These are phyloP conservation scores for Naja naja DNA, from an alignment of 2,113 vertebrate species.

Conservation along the genomic window DNA sequence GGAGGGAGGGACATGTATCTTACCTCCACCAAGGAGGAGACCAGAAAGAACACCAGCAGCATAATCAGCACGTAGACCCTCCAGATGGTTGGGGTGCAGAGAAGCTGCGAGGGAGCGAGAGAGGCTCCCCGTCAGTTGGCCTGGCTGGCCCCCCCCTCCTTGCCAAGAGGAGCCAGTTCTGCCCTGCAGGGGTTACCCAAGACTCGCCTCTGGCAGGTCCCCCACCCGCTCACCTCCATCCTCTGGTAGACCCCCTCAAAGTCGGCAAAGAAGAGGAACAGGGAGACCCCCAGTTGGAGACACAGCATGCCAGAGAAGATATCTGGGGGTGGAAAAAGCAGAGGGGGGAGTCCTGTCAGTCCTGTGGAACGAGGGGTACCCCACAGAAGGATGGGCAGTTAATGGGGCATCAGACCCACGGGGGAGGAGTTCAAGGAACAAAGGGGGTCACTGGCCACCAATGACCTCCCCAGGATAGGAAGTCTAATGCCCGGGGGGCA, in stretches of 20 bases:
- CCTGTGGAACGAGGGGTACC: fast-evolving
- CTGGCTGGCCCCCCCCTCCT: not conserved
- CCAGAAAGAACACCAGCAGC: constrained; percentile 55
- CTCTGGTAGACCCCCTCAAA: constrained; percentile 44
- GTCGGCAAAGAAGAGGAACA: constrained; percentile 68
- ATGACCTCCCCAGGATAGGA: not conserved
- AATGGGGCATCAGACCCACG: not conserved
- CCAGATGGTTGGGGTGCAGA: constrained; percentile 65
- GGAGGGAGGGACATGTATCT: not conserved
- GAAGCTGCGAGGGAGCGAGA: constrained; percentile 56
- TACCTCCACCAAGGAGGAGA: constrained; percentile 69
- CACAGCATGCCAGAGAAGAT: constrained; percentile 65
- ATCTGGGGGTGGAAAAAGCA: constrained; percentile 56
- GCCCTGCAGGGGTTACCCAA: not conserved
- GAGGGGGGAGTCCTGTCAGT: not conserved
- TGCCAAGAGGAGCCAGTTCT: not conserved
- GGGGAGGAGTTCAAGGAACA: not conserved
- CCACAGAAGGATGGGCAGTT: not conserved
- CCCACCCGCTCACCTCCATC: constrained; percentile 61
- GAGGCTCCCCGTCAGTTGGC: not conserved
- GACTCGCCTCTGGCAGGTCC: not conserved
- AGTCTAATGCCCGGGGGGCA: not conserved
- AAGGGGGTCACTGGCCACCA: not conserved
- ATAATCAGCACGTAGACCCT: constrained; percentile 61
- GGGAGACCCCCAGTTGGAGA: constrained; percentile 54